Conservation (phyloP, 53 echinoderm and acorn worm species). For the Antedon mediterranea region DNA sequence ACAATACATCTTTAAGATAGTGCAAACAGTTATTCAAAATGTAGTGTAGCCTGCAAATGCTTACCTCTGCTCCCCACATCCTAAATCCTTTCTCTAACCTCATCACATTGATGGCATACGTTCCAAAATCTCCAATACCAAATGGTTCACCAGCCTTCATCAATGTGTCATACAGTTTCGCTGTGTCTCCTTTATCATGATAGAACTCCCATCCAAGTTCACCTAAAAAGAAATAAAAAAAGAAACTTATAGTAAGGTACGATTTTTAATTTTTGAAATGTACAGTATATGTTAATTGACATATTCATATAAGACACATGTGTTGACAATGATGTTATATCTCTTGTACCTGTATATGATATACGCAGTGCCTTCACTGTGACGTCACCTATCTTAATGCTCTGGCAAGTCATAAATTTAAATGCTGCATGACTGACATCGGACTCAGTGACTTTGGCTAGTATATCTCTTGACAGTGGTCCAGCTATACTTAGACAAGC, state of each 20-base stretch:
- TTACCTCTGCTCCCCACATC: slow-evolving; percentile 95
- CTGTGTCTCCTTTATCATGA: slow-evolving; percentile 76
- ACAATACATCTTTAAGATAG: no score
- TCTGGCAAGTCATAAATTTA: slow-evolving; percentile 50
- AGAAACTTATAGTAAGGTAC: no score
- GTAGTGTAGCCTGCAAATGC: neutral
- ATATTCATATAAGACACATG: no score
- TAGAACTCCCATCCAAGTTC: slow-evolving; percentile 98
- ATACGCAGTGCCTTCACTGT: slow-evolving; percentile 53
- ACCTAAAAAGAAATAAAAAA: slow-evolving; percentile 22
- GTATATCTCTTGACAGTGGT: slow-evolving; percentile 53
- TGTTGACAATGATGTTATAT: no score
- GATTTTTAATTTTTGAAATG: no score
- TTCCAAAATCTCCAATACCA: slow-evolving; percentile 87
- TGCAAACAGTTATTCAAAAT: no score
- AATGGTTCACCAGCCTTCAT: slow-evolving; percentile 51
- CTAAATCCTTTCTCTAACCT: slow-evolving; percentile 95
- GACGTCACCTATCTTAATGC: slow-evolving; percentile 50
- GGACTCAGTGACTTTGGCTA: slow-evolving; percentile 35
- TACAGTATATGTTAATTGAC: no score
- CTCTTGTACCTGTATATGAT: no score
- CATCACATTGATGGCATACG: slow-evolving; percentile 70
- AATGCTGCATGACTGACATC: slow-evolving; percentile 63
- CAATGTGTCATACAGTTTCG: slow-evolving; percentile 56
- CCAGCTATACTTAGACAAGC: slow-evolving; percentile 72